Evolutionary conservation across 1,140 invertebrate genomes (phyloP).

Genomic region (Lordiphosa mommai): DNA sequence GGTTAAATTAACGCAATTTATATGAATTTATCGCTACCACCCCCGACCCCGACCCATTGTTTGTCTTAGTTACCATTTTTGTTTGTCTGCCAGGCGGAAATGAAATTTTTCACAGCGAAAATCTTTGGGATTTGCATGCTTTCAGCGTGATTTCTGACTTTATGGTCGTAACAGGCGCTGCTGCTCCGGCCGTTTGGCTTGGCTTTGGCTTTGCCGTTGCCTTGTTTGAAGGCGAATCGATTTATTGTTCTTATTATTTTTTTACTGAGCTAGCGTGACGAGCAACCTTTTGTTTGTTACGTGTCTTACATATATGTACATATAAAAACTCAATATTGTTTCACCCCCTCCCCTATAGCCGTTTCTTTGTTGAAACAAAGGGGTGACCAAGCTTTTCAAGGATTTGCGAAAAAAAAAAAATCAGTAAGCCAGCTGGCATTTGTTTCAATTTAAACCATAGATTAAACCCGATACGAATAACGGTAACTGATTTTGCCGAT

Average conservation of each 20-base stretch:
- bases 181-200: neutral
- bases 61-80: slow-evolving; percentile 45
- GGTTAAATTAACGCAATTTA: slow-evolving; percentile 73
- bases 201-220: slow-evolving; percentile 1
- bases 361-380: too few relatives aligned
- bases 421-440: too few relatives aligned
- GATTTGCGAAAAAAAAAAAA: too few relatives aligned
- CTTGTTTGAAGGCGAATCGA: slow-evolving; percentile 45
- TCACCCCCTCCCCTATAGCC: too few relatives aligned
- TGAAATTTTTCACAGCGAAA: slow-evolving; percentile 42
- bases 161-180: slow-evolving; percentile 26
- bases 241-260: slow-evolving; percentile 45
- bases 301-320: too few relatives aligned
- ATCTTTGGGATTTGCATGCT: slow-evolving; percentile 63
- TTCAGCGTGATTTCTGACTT: slow-evolving; percentile 59
- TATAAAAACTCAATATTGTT: too few relatives aligned
- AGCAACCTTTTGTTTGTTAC: too few relatives aligned
- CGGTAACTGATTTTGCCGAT: too few relatives aligned
- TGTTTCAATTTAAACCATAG: too few relatives aligned
- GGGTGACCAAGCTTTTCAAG: too few relatives aligned
- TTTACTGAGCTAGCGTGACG: slow-evolving; percentile 16
- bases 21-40: slow-evolving; percentile 58
- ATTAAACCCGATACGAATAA: too few relatives aligned
- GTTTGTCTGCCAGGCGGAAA: slow-evolving; percentile 35
- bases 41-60: slow-evolving; percentile 1